Evolutionary conservation across 2,797 vertebrate genomes (phyloP).

Genomic region (Telmatherina bonti): DNA sequence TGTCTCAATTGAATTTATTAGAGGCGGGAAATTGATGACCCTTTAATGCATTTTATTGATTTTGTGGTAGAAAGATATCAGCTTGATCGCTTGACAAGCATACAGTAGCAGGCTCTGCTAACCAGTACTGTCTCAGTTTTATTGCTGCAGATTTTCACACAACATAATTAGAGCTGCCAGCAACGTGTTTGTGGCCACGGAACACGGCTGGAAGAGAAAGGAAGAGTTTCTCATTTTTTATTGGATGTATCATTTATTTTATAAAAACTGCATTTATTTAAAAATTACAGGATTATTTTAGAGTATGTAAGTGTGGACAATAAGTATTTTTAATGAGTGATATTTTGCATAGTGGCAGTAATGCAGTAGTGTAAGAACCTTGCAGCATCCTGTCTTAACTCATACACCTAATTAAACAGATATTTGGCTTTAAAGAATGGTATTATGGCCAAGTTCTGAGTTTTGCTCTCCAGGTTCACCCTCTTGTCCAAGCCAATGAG

Average conservation of each 20-base stretch:
- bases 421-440: background rate
- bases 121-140: slow-evolving; percentile 13
- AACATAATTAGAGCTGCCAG: slow-evolving; percentile 31
- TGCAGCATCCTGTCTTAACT: background rate
- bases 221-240: background rate
- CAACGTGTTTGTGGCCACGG: background rate
- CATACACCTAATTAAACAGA: background rate
- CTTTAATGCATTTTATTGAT: slow-evolving; percentile 39
- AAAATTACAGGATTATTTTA: background rate
- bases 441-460: background rate
- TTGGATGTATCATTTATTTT: slow-evolving; percentile 3
- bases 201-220: slow-evolving; percentile 4
- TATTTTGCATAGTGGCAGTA: too few species aligned
- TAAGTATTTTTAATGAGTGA: too few species aligned
- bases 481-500: too few species aligned
- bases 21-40: slow-evolving; percentile 29
- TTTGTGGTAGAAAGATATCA: slow-evolving; percentile 20
- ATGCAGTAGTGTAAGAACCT: too few species aligned
- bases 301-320: too few species aligned
- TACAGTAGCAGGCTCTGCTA: slow-evolving; percentile 2
- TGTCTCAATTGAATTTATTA: slow-evolving; percentile 24
- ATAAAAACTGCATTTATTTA: background rate
- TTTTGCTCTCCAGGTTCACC: background rate
- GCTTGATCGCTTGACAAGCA: slow-evolving; percentile 27
- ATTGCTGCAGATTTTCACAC: slow-evolving; percentile 30